phyloP scores from a whole-genome alignment of 2,113 vertebrate species.

The Paracanthobrama guichenoti region DNA sequence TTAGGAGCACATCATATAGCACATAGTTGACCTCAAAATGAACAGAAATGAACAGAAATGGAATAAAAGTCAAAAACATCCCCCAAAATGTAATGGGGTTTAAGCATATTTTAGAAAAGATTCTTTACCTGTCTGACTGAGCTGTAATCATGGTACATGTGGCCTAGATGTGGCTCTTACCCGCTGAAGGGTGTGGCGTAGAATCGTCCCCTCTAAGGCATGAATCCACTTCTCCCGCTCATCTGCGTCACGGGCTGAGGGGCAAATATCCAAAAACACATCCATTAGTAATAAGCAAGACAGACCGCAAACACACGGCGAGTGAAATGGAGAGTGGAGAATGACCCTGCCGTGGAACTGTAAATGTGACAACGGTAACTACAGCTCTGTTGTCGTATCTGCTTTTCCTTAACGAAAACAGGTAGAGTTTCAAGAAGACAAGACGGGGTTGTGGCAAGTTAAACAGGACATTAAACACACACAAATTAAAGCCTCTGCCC shows the following conservation, averaged over 20 bases:
- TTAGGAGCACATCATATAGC: neutral
- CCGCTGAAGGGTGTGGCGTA: slow-evolving; percentile 94
- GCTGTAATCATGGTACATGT: neutral
- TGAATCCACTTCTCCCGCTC: slow-evolving; percentile 99
- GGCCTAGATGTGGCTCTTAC: slow-evolving; percentile 69
- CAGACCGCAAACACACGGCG: slow-evolving; percentile 18
- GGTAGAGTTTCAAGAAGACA: slow-evolving; percentile 31
- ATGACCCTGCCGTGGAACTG: neutral
- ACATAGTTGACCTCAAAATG: neutral
- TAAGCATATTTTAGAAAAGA: neutral
- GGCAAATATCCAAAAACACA: slow-evolving; percentile 60
- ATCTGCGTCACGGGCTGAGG: slow-evolving; percentile 93
- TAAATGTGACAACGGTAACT: neutral
- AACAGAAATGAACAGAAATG: neutral
- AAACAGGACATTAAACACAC: slow-evolving; percentile 21
- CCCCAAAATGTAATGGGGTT: neutral
- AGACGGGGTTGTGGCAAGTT: slow-evolving; percentile 15
- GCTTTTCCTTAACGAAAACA: slow-evolving; percentile 16
- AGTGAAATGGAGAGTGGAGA: slow-evolving; percentile 3
- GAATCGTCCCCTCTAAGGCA: slow-evolving; percentile 98
- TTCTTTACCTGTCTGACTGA: neutral
- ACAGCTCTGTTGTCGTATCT: neutral
- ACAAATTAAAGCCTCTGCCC: slow-evolving; percentile 5
- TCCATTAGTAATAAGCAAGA: slow-evolving; percentile 56
- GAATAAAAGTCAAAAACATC: neutral